Evolutionary conservation across 92 coral and sea anemone genomes (phyloP).

Genomic region (Virgularia gustaviana): DNA sequence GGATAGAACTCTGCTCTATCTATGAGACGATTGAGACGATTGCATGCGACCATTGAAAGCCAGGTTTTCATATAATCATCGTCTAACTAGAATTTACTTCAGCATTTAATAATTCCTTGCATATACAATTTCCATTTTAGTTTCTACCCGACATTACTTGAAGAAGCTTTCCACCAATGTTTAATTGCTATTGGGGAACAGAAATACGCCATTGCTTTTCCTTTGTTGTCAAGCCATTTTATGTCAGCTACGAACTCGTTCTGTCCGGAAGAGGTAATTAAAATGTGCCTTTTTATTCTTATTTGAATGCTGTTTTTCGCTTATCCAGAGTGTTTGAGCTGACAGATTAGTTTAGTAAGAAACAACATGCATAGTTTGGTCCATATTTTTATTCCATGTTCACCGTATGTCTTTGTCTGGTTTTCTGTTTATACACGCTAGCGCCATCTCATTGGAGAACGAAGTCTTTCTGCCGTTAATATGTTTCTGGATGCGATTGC

Average conservation of each 20-base stretch:
- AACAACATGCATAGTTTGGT: not conserved
- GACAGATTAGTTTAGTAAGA: not conserved
- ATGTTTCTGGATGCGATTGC: conserved; percentile 95
- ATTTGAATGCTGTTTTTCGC: not conserved
- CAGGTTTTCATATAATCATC: no score
- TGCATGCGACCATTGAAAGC: no score
- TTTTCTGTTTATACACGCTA: conserved; percentile 2
- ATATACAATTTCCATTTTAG: conserved; percentile 45
- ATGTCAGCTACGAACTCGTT: conserved; percentile 86
- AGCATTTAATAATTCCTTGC: not conserved
- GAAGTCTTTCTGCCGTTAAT: conserved; percentile 92
- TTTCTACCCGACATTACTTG: conserved; percentile 84
- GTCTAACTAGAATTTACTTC: not conserved
- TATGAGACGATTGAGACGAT: no score
- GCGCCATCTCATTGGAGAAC: conserved; percentile 98
- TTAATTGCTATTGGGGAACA: conserved; percentile 65
- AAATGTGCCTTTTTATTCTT: not conserved
- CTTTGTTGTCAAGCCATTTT: conserved; percentile 84
- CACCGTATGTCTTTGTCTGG: not conserved
- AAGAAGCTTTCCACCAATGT: conserved; percentile 71
- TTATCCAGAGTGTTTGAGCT: not conserved
- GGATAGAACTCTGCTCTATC: no score
- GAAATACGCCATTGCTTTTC: conserved; percentile 66
- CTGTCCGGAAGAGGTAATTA: conserved; percentile 94
- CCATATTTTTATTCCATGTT: not conserved